These are phyloP conservation scores for Serranus cabrilla DNA, from an alignment of 2,797 vertebrate genomes.

Conservation along the genomic window DNA sequence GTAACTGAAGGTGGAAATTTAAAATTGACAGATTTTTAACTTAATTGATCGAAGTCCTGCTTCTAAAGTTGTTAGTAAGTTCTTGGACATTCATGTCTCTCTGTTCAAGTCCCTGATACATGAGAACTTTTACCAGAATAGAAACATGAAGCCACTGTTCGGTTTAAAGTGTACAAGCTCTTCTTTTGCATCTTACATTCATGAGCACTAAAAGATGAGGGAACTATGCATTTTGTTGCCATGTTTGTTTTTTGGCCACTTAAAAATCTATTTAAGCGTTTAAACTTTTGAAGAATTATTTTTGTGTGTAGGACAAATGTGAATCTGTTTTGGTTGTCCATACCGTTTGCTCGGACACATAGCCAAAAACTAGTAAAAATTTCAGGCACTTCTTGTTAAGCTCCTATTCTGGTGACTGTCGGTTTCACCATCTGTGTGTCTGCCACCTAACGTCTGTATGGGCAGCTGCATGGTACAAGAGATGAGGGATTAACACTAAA, in stretches of 20 bases:
- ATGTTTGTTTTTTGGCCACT: conserved; percentile 39
- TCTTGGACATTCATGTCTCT: background rate
- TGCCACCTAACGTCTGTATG: background rate
- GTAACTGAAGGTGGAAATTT: conserved; percentile 3
- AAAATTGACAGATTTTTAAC: background rate
- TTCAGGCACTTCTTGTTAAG: conserved; percentile 34
- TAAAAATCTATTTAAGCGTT: conserved; percentile 32
- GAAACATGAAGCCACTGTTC: background rate
- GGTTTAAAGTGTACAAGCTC: background rate
- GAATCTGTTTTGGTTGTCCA: conserved; percentile 4
- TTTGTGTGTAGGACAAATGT: background rate
- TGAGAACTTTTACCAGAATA: background rate
- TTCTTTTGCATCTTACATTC: conserved; percentile 1
- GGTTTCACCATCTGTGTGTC: conserved; percentile 7
- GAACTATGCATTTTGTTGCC: conserved; percentile 17
- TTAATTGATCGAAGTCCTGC: conserved; percentile 3
- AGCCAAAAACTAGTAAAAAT: background rate
- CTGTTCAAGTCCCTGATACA: conserved; percentile 6
- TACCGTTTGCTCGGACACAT: conserved; percentile 1
- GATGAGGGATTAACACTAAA: background rate
- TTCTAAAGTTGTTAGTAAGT: background rate
- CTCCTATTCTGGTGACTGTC: conserved; percentile 9
- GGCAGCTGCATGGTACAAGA: background rate
- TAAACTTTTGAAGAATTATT: conserved; percentile 3
- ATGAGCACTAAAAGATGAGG: conserved; percentile 41